Percentiles rank a stretch among this genome's conserved stretches.
These are phyloP conservation scores for Scomberomorus guttatus DNA, from an alignment of 2,797 vertebrate species.

Conservation along the genomic window DNA sequence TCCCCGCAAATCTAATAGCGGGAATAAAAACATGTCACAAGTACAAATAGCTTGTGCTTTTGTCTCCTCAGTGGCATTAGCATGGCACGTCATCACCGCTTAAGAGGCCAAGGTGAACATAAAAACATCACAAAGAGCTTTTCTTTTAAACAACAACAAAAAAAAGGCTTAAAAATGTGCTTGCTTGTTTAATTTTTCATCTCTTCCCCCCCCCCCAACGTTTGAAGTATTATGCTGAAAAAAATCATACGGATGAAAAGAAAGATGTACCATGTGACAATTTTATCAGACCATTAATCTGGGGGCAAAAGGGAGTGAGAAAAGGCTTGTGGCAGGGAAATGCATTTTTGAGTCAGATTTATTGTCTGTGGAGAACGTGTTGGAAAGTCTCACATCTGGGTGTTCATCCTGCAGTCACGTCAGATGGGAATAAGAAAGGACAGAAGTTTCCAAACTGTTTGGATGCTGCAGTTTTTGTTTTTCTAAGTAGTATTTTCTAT, in stretches of 20 bases:
- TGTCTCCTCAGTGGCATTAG: conserved; percentile 8
- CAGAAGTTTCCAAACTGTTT: conserved; percentile 9
- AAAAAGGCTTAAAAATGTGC: background rate
- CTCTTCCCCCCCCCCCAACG: background rate
- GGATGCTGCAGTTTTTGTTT: background rate
- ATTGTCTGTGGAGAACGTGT: background rate
- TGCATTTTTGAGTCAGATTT: background rate
- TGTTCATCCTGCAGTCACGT: conserved; percentile 17
- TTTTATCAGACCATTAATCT: background rate
- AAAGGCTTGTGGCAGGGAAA: background rate
- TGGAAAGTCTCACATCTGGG: conserved; percentile 5
- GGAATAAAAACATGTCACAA: background rate
- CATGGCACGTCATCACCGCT: background rate
- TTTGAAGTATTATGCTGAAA: background rate
- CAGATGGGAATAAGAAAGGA: conserved; percentile 7
- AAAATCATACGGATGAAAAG: background rate
- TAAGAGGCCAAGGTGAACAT: conserved; percentile 22
- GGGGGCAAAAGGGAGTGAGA: background rate
- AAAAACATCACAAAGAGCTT: background rate
- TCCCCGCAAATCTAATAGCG: background rate
- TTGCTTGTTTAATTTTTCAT: background rate
- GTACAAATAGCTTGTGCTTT: conserved; percentile 24
- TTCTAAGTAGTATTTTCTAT: background rate
- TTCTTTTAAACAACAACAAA: too few relatives aligned
- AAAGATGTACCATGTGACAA: background rate